Percentiles rank a stretch among this genome's conserved stretches.
phyloP scores from a whole-genome alignment of 2,888 invertebrate genomes.

The Tiphia femorata region DNA sequence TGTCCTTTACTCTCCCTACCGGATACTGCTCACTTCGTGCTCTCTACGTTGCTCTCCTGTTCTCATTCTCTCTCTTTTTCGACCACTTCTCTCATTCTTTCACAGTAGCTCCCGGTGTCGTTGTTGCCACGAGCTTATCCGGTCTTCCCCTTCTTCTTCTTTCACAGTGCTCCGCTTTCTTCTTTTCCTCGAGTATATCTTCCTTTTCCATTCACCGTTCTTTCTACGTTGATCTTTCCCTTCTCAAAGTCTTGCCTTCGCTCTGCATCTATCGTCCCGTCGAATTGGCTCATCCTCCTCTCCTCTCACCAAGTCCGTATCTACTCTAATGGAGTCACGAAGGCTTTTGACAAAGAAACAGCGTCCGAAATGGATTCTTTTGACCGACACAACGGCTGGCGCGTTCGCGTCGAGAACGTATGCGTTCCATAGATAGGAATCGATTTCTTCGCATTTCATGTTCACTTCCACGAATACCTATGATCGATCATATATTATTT shows the following conservation, averaged over 20 bases:
- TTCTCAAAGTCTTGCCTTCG: background rate
- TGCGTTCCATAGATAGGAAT: no score
- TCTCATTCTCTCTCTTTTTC: constrained; percentile 10
- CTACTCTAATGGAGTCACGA: constrained; percentile 2
- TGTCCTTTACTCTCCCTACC: constrained; percentile 16
- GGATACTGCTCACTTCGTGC: no score
- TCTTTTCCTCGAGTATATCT: background rate
- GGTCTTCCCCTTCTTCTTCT: background rate
- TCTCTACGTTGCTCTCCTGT: constrained; percentile 11
- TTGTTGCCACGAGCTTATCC: background rate
- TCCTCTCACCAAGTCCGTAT: background rate
- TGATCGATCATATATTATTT: no score
- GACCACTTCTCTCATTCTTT: background rate
- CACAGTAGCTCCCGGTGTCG: background rate
- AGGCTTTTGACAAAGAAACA: background rate
- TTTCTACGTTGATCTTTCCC: background rate
- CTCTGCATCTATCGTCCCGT: background rate
- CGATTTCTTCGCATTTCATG: no score
- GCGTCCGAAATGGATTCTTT: background rate
- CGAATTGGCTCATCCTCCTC: background rate
- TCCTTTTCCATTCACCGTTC: background rate
- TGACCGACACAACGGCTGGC: background rate
- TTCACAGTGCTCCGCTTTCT: background rate
- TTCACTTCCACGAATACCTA: no score
- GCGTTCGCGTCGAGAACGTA: no score